Percentiles rank a stretch among this genome's conserved stretches.
Conservation (phyloP, 2,113 vertebrate species). For the Sinocyclocheilus anophthalmus region DNA sequence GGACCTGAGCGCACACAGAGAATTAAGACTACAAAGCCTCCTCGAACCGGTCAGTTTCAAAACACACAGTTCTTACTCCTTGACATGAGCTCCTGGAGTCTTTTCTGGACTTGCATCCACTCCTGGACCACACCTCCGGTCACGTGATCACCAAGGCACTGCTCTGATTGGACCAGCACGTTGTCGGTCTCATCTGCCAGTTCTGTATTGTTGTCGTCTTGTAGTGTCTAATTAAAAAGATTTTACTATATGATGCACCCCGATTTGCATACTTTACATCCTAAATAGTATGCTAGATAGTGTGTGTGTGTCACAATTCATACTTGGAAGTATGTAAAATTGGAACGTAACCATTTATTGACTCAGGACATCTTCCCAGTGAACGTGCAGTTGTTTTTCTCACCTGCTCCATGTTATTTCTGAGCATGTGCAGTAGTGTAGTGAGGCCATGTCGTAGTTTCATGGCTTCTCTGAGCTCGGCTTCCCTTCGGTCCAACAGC, state of each 20-base stretch:
- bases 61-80: conserved; percentile 58
- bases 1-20: conserved; percentile 52
- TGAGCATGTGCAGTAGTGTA: conserved; percentile 68
- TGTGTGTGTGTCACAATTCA: too few species aligned
- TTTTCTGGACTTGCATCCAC: conserved; percentile 73
- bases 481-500: conserved; percentile 74
- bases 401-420: conserved; percentile 71
- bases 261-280: too few species aligned
- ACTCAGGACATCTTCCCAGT: background rate
- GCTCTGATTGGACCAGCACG: conserved; percentile 66
- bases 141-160: conserved; percentile 66
- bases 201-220: conserved; percentile 21
- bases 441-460: conserved; percentile 73
- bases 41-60: background rate
- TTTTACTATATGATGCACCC: background rate
- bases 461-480: conserved; percentile 73
- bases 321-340: too few species aligned
- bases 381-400: background rate
- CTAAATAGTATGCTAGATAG: too few species aligned
- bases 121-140: conserved; percentile 71
- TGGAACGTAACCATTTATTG: background rate
- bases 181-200: conserved; percentile 43
- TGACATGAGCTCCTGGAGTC: conserved; percentile 56
- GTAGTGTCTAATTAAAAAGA: conserved; percentile 52
- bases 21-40: background rate